Evolutionary conservation across 2,888 invertebrate genomes (phyloP).

Genomic region (Hyppa rectilinea): DNA sequence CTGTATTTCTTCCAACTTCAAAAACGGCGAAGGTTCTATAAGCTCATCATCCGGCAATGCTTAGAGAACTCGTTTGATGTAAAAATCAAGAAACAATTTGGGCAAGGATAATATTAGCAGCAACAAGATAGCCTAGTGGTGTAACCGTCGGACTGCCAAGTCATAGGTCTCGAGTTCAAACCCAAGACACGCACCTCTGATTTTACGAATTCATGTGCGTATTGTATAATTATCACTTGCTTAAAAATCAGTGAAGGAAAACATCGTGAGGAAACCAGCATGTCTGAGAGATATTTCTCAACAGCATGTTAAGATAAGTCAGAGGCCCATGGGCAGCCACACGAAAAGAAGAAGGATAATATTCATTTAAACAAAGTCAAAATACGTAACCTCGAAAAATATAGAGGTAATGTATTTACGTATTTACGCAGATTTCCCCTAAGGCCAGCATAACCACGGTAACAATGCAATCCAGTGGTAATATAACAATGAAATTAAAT

Average conservation of each 20-base stretch:
- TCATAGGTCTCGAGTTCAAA: too few relatives aligned
- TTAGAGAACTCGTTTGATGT: not conserved
- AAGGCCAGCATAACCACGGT: slow-evolving; percentile 35
- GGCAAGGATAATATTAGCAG: not conserved
- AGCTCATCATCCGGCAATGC: not conserved
- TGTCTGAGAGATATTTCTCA: too few relatives aligned
- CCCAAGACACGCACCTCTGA: too few relatives aligned
- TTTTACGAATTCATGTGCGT: too few relatives aligned
- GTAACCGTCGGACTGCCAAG: too few relatives aligned
- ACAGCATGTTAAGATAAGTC: too few relatives aligned
- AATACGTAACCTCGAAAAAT: slow-evolving; percentile 25
- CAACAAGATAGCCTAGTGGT: too few relatives aligned
- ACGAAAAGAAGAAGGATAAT: too few relatives aligned
- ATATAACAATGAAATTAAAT: slow-evolving; percentile 39
- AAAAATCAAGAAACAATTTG: slow-evolving; percentile 1
- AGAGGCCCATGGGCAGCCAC: too few relatives aligned
- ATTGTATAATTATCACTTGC: too few relatives aligned
- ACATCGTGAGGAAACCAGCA: too few relatives aligned
- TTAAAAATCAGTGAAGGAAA: too few relatives aligned
- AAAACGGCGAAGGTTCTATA: not conserved
- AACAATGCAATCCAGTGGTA: slow-evolving; percentile 36
- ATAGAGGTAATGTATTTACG: slow-evolving; percentile 33
- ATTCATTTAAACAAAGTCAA: slow-evolving; percentile 13
- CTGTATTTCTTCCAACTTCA: not conserved
- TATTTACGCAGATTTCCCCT: slow-evolving; percentile 33